Conservation (phyloP, 2,113 vertebrate genomes). For the Dascyllus trimaculatus region DNA sequence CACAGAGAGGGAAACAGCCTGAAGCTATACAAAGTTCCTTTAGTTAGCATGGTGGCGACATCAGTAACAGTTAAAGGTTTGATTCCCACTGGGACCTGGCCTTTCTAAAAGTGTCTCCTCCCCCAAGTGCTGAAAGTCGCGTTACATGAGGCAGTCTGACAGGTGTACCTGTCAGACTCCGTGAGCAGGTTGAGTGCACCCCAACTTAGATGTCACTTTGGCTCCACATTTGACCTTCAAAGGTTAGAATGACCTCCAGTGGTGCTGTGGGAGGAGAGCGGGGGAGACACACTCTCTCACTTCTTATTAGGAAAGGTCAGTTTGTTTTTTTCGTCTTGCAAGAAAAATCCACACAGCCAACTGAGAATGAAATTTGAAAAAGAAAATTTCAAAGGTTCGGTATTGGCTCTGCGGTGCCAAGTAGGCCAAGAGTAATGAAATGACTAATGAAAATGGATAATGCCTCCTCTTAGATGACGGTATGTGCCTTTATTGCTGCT, state of each 20-base stretch:
- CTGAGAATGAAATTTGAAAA: constrained; percentile 7
- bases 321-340: constrained; percentile 22
- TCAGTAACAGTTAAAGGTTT: constrained; percentile 35
- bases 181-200: constrained; percentile 42
- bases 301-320: constrained; percentile 69
- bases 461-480: too few relatives aligned
- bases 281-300: constrained; percentile 20
- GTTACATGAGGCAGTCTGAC: constrained; percentile 59
- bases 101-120: constrained; percentile 63
- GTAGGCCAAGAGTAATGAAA: too few relatives aligned
- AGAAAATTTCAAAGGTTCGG: background rate
- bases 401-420: background rate
- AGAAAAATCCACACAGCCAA: constrained; percentile 7
- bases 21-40: constrained; percentile 25
- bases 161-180: constrained; percentile 46
- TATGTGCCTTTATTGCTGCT: background rate
- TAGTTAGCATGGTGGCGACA: background rate
- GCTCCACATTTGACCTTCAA: constrained; percentile 68
- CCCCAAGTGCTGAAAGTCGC: constrained; percentile 40
- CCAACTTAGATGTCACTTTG: constrained; percentile 53
- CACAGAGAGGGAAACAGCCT: background rate
- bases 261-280: constrained; percentile 15
- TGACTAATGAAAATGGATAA: background rate
- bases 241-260: constrained; percentile 73
- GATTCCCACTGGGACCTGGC: constrained; percentile 62